phyloP scores from a whole-genome alignment of 2,113 vertebrate species.

The Sturnus vulgaris region DNA sequence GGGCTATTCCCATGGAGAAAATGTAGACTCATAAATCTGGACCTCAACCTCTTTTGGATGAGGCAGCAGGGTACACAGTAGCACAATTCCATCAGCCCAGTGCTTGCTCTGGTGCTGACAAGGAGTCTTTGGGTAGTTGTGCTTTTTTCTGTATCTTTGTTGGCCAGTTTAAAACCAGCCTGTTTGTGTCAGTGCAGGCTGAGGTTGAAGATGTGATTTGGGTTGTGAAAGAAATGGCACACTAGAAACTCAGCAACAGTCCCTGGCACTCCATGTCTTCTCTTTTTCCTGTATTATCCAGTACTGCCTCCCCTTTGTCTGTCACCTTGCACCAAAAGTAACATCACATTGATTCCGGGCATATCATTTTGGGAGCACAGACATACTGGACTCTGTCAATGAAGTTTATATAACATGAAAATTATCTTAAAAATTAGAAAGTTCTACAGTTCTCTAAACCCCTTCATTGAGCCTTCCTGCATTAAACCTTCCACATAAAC shows the following conservation, averaged over 20 bases:
- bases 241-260: background rate
- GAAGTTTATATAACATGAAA: background rate
- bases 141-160: background rate
- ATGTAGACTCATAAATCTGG: accelerated
- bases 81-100: background rate
- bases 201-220: background rate
- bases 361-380: background rate
- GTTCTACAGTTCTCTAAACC: background rate
- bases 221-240: background rate
- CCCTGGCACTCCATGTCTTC: background rate
- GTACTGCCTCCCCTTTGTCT: background rate
- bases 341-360: background rate
- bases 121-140: background rate
- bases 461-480: background rate
- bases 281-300: background rate
- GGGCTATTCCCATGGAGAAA: background rate
- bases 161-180: background rate
- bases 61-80: background rate
- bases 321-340: background rate
- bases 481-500: background rate
- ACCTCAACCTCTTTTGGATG: background rate
- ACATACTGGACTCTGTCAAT: background rate
- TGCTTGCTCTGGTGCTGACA: background rate
- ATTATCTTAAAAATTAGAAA: background rate
- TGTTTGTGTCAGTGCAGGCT: background rate